These are phyloP conservation scores for Aphelocoma californica DNA, from an alignment of 2,797 vertebrate genomes.

Conservation along the genomic window DNA sequence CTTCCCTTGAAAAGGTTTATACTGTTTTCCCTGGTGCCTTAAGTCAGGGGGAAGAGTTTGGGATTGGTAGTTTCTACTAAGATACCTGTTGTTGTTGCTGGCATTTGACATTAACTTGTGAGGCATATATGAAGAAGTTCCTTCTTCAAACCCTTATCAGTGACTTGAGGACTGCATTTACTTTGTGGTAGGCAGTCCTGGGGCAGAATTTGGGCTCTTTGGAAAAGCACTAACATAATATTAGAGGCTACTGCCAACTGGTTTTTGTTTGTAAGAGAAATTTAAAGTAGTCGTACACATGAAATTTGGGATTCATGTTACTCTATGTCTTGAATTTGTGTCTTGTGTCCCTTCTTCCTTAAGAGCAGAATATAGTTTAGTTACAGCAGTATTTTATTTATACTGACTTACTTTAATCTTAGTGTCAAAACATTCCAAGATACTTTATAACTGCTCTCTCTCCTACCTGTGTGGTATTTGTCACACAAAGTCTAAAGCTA, in stretches of 20 bases:
- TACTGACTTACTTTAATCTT: not conserved
- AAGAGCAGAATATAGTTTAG: not conserved
- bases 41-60: not conserved
- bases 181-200: constrained; percentile 6
- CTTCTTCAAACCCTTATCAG: not conserved
- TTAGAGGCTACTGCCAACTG: not conserved
- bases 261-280: constrained; percentile 43
- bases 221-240: constrained; percentile 23
- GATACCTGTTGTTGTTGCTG: not conserved
- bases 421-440: not conserved
- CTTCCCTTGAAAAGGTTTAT: constrained; percentile 52
- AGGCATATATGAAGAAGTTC: constrained; percentile 17
- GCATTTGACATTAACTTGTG: constrained; percentile 11
- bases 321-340: not conserved
- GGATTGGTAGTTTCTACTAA: not conserved
- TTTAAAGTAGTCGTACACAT: not conserved
- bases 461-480: not conserved
- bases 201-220: not conserved
- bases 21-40: constrained; percentile 36
- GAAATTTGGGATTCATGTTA: not conserved
- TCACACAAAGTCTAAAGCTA: not conserved
- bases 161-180: not conserved
- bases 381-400: not conserved
- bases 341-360: not conserved
- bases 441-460: not conserved